These are phyloP conservation scores for Coremacera marginata DNA, from an alignment of 2,888 invertebrate genomes.

Conservation along the genomic window DNA sequence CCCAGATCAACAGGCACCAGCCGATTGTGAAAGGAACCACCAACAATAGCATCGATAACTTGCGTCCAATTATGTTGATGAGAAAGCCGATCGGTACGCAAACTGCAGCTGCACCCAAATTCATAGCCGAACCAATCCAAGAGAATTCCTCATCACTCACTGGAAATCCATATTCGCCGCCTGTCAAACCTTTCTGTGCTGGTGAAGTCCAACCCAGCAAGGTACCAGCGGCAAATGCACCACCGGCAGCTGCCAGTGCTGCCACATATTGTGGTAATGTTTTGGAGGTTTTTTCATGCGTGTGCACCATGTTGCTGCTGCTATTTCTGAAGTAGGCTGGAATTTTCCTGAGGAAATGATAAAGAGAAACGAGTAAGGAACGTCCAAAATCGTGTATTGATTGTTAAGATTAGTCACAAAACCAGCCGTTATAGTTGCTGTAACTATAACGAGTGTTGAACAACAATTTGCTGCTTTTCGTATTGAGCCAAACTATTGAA, in stretches of 20 bases:
- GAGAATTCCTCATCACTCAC: slow-evolving; percentile 73
- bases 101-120: slow-evolving; percentile 79
- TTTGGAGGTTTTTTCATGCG: slow-evolving; percentile 51
- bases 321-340: slow-evolving; percentile 11
- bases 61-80: slow-evolving; percentile 80
- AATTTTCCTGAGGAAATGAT: slow-evolving; percentile 17
- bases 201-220: slow-evolving; percentile 85
- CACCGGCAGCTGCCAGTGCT: slow-evolving; percentile 76
- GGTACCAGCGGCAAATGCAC: slow-evolving; percentile 82
- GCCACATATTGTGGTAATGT: slow-evolving; percentile 65
- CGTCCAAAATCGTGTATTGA: no score
- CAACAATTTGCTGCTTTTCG: no score
- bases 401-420: no score
- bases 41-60: slow-evolving; percentile 71
- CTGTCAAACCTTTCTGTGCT: slow-evolving; percentile 64
- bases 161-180: slow-evolving; percentile 67
- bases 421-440: no score
- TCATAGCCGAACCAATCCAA: slow-evolving; percentile 80
- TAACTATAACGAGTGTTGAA: no score
- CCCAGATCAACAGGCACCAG: slow-evolving; percentile 82
- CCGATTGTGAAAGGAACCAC: slow-evolving; percentile 78
- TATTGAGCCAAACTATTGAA: no score
- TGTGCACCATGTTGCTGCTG: slow-evolving; percentile 57
- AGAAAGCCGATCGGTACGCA: slow-evolving; percentile 80
- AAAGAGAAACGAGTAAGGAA: neutral